phyloP scores from a whole-genome alignment of 2,797 vertebrate genomes.

The Uromys caudimaculatus region DNA sequence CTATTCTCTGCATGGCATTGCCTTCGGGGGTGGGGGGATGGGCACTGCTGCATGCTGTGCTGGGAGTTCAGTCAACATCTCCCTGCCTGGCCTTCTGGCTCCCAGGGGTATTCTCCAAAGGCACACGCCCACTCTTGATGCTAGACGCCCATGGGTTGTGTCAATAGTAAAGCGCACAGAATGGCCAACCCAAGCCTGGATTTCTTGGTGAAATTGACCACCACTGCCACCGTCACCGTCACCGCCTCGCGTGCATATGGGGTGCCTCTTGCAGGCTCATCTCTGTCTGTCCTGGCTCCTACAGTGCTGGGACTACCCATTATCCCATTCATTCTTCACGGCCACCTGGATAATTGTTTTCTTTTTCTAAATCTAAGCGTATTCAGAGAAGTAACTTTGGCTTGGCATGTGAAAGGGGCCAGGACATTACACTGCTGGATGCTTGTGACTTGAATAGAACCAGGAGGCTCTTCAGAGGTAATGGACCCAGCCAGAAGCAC shows the following conservation, averaged over 20 bases:
- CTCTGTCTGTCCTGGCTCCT: neutral
- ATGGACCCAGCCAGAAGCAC: neutral
- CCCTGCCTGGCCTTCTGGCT: neutral
- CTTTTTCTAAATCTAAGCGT: constrained; percentile 56
- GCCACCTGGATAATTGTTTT: constrained; percentile 57
- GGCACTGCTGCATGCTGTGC: too few relatives aligned
- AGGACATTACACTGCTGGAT: constrained; percentile 21
- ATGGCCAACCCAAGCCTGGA: neutral
- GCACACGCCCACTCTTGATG: neutral
- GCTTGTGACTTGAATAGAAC: constrained; percentile 27
- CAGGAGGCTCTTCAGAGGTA: neutral
- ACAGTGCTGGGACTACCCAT: neutral
- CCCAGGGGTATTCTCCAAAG: neutral
- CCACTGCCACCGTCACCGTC: neutral
- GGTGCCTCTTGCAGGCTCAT: neutral
- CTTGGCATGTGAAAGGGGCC: constrained; percentile 62
- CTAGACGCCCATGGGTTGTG: neutral
- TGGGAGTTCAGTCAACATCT: too few relatives aligned
- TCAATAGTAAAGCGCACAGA: neutral
- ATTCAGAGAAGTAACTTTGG: constrained; percentile 62
- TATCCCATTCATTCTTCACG: neutral
- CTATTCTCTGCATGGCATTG: neutral
- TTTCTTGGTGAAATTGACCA: neutral
- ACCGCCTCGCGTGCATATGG: rapidly evolving
- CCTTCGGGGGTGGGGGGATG: neutral